Evolutionary conservation across 1,140 invertebrate genomes (phyloP).

Genomic region (Bradynema listronoti): DNA sequence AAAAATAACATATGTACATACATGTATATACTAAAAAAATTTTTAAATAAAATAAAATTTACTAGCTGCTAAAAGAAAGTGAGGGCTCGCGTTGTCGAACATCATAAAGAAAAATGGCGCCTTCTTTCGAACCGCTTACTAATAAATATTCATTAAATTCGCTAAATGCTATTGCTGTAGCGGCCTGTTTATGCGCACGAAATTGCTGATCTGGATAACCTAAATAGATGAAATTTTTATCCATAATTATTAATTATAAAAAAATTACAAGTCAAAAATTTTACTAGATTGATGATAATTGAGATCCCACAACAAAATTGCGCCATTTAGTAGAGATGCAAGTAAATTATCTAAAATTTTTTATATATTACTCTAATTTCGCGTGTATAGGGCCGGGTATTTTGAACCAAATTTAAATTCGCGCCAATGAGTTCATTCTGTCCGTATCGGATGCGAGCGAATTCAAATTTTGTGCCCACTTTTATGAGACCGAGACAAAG

Average conservation of each 20-base stretch:
- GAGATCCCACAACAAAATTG: constrained; percentile 35
- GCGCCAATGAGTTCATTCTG: too few relatives aligned
- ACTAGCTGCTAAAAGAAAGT: too few relatives aligned
- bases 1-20: background rate
- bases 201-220: constrained; percentile 17
- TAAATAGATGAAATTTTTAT: constrained; percentile 19
- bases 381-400: too few relatives aligned
- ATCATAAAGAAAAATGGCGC: constrained; percentile 27
- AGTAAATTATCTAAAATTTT: constrained; percentile 41
- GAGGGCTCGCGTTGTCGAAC: constrained; percentile 1
- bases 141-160: constrained; percentile 40
- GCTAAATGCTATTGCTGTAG: constrained; percentile 42
- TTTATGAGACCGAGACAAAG: too few relatives aligned
- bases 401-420: too few relatives aligned
- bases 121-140: constrained; percentile 40
- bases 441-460: too few relatives aligned
- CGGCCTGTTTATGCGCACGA: constrained; percentile 36
- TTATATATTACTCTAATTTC: too few relatives aligned
- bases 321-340: constrained; percentile 33
- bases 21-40: background rate
- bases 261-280: constrained; percentile 13
- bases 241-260: background rate
- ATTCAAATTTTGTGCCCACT: too few relatives aligned
- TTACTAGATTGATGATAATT: constrained; percentile 16
- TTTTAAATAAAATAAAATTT: background rate